Evolutionary conservation across 2,797 vertebrate genomes (phyloP).

Genomic region (Pogoniulus pusillus): DNA sequence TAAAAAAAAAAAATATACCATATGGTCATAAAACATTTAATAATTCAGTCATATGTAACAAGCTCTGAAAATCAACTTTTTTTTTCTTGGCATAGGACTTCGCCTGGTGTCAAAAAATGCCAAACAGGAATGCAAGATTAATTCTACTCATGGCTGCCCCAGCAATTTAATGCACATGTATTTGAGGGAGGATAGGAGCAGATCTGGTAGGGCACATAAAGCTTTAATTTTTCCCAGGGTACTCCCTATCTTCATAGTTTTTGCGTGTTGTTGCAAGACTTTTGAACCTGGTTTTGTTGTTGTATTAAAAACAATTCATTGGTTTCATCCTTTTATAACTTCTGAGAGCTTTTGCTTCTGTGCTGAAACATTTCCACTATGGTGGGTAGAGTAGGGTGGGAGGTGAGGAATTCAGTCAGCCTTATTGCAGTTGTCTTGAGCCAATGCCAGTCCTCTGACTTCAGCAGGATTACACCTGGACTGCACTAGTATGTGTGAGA

Average conservation of each 20-base stretch:
- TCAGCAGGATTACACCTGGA: constrained; percentile 1
- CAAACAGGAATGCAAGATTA: constrained; percentile 35
- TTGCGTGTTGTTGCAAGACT: neutral
- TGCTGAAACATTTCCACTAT: neutral
- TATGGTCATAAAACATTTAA: constrained; percentile 20
- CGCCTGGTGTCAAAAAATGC: constrained; percentile 31
- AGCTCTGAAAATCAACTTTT: constrained; percentile 46
- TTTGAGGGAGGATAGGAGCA: neutral
- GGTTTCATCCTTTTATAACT: constrained; percentile 4
- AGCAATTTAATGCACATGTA: constrained; percentile 5
- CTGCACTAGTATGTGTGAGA: neutral
- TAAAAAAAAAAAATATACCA: constrained; percentile 31
- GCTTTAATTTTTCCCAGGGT: neutral
- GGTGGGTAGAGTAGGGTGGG: neutral
- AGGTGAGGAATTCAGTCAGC: constrained; percentile 41
- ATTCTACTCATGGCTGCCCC: constrained; percentile 2
- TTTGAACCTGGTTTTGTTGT: neutral
- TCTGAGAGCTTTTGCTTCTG: neutral
- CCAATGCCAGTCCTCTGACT: constrained; percentile 31
- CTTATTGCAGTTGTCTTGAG: constrained; percentile 30
- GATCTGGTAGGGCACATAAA: neutral
- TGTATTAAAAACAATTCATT: neutral
- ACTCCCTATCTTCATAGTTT: neutral
- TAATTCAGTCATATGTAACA: constrained; percentile 40
- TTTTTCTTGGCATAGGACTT: constrained; percentile 43